Base-by-base conservation (phyloP, 2,797 vertebrate species). In the Anomalospiza imberbis region DNA sequence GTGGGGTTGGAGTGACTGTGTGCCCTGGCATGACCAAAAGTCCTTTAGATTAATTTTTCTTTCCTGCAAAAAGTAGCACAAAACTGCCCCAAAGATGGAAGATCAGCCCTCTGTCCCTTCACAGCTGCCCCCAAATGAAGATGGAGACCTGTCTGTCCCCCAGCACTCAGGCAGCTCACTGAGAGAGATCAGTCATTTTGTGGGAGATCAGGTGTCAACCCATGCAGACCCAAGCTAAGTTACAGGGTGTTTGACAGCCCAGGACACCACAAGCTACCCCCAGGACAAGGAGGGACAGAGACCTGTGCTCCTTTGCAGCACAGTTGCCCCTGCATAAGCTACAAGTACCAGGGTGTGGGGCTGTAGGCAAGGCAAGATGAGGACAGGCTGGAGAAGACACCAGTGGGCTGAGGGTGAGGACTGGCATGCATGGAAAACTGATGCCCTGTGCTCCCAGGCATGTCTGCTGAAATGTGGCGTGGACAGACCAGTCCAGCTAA, bases 371-470 rank as follows among this genome's bases (percentile, higher is more conserved):
- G 54, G 53, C 17, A 70, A 10, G 29, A 24, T 28, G 50, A 67
- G 21, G 24, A 85, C 20, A 48, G 21, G 24, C 26, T 61, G 45
- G 15, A 60, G 53, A 51, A 77, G 26, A 48, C 16, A 67, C 29
- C 7, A 4, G 13, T 19, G 48, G 47, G 32, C 31, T 60, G 26
- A 42, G 40, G 14, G 14, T 54, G 21, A 6, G 3, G 47, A 58
- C 3, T 38, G 47, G 25, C 0, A 0, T 5, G 9, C 17, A 3
- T 8, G 12, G 26, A 78, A 75, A 63, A 50, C 31, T 15, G 25
- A n/a, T 78, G 32, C 2, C 13, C n/a, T 72, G 24, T 44, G 25
- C 42, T 91, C 10, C 47, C 24, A 36, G 58, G 28, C 44, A 42
- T 2, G 19, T 16, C 40, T 57, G 67, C 38, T 79, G 45, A 65